Conservation (phyloP, 2,113 vertebrate genomes). For the Agapornis roseicollis region DNA sequence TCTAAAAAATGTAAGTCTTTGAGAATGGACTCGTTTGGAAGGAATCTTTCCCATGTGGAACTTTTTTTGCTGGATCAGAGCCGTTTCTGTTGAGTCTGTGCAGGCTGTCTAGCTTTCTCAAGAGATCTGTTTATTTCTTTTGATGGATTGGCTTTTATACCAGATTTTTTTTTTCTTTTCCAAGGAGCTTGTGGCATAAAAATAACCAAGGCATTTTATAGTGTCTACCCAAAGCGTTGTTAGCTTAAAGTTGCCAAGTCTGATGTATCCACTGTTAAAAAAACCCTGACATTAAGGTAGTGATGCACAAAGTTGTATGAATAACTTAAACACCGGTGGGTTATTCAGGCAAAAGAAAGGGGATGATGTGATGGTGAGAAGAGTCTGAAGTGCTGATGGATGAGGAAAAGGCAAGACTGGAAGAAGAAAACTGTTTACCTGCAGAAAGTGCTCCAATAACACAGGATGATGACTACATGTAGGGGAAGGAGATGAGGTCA, state of each 20-base stretch:
- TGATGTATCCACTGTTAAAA: not conserved
- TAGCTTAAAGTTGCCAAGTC: not conserved
- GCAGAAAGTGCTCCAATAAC: not conserved
- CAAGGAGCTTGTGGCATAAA: slow-evolving; percentile 23
- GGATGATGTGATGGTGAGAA: not conserved
- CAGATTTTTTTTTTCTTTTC: not conserved
- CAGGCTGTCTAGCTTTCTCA: not conserved
- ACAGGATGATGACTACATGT: not conserved
- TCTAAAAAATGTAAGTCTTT: not conserved
- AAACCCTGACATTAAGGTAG: not conserved
- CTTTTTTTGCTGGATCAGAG: not conserved
- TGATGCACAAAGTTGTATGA: not conserved
- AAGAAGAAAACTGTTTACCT: not conserved
- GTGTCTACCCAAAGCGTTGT: not conserved
- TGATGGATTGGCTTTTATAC: slow-evolving; percentile 15
- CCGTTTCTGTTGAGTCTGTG: slow-evolving; percentile 20
- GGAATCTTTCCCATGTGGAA: not conserved
- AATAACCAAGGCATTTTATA: not conserved
- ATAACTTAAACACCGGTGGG: not conserved
- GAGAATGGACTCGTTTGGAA: not conserved
- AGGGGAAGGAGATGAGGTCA: not conserved
- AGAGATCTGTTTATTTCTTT: slow-evolving; percentile 32
- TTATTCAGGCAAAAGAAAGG: not conserved
- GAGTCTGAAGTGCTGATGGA: not conserved
- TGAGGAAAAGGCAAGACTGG: not conserved